phyloP scores from a whole-genome alignment of 92 coral and sea anemone genomes.

The Porites evermanni region DNA sequence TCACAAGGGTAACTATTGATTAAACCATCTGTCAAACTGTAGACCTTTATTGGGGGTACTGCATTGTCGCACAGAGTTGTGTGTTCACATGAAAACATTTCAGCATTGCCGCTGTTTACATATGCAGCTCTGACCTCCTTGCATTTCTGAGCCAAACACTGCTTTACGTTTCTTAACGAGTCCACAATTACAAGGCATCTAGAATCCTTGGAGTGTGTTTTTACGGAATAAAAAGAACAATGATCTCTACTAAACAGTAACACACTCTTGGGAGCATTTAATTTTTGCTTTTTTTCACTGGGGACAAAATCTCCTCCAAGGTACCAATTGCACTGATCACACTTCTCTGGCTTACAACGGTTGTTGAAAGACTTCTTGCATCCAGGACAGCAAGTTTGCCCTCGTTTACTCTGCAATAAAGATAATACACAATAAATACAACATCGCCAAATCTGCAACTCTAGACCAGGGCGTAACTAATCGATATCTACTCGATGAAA shows the following conservation, averaged over 20 bases:
- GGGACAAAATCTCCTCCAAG: no score
- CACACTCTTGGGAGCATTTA: constrained; percentile 21
- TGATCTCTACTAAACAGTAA: background rate
- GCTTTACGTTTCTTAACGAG: background rate
- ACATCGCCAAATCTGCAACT: no score
- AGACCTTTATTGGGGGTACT: background rate
- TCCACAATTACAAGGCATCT: constrained; percentile 27
- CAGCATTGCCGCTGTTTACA: constrained; percentile 32
- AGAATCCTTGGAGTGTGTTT: constrained; percentile 19
- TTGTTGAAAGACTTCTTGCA: no score
- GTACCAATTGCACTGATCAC: no score
- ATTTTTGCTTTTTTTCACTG: background rate
- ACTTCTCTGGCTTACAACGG: no score
- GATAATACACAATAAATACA: no score
- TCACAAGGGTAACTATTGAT: constrained; percentile 17
- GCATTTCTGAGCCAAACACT: constrained; percentile 15
- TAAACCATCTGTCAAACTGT: background rate
- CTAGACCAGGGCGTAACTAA: no score
- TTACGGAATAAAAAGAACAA: constrained; percentile 10
- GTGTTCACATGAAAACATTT: constrained; percentile 22
- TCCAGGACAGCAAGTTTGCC: no score
- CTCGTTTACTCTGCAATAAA: no score
- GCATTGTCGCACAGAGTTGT: background rate
- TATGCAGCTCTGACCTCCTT: constrained; percentile 1
- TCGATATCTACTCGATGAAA: no score